Base-by-base conservation (phyloP, 2,888 invertebrate species). In the Anaspis maculata region DNA sequence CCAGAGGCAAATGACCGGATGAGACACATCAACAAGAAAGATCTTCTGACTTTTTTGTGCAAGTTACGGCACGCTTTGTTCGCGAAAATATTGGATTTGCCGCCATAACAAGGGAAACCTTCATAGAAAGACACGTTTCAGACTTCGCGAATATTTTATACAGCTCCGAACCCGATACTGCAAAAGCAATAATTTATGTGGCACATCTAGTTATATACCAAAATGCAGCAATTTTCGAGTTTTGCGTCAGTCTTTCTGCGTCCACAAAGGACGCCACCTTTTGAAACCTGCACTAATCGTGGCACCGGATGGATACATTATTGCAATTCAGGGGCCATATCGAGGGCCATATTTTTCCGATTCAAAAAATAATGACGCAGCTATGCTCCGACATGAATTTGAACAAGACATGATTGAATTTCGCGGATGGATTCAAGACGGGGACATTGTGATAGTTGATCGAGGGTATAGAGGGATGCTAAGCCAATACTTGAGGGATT, bases 321-420 rank as follows among this genome's bases (percentile, higher is more conserved):
- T 19, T 10, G 21, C n/a, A 6, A 13, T 28, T 7, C 28, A 28
- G 12, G 21, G 28, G 13, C n/a, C n/a, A n/a, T n/a, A n/a, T n/a
- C n/a, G n/a, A n/a, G n/a, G n/a, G n/a, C 28, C 28, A 4, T 28
- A 28, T 15, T 28, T 16, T 15, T 28, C 28, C 10, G 28, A 28
- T n/a, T 7, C 7, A 15, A 3, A 9, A 19, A 28, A 28, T 28
- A 28, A 28, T 28, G 21, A 28, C 13, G 28, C 28, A 11, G 11
- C 3, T n/a, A 28, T 28, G n/a, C 16, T 28, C 3, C n/a, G 13
- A 7, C 7, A 11, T 28, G 7, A 28, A 5, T 7, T 28, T 9
- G 16, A 16, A 11, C 14, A 26, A 13, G 6, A 19, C 9, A 9
- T 13, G 5, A 10, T 9, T 10, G 5, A 13, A 12, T 7, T 27